Evolutionary conservation across 2,113 vertebrate genomes (phyloP).

Genomic region (Chrysemys picta): DNA sequence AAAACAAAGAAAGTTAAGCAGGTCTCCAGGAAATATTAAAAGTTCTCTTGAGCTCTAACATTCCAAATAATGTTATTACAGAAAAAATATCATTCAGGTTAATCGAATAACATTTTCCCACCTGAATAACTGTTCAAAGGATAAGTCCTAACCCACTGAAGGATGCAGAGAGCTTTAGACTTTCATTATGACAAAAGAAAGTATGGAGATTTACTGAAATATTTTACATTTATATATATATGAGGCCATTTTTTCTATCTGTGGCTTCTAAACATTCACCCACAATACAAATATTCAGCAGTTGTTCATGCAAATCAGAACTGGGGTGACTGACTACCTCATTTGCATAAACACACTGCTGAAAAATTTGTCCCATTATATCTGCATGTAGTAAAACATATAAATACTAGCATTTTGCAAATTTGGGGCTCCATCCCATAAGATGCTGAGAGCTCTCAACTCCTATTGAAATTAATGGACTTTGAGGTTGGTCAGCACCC

Average conservation of each 20-base stretch:
- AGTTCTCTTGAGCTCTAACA: conserved; percentile 5
- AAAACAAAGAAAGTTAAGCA: conserved; percentile 44
- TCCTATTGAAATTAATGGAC: conserved; percentile 5
- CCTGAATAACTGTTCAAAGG: not conserved
- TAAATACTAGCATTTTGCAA: not conserved
- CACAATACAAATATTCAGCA: not conserved
- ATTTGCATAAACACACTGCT: not conserved
- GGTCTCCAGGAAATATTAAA: conserved; percentile 24
- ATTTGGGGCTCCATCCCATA: not conserved
- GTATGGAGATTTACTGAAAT: not conserved
- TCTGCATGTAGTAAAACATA: not conserved
- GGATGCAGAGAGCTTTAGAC: not conserved
- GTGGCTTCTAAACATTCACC: not conserved
- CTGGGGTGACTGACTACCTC: not conserved
- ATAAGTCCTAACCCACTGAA: not conserved
- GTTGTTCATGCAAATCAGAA: not conserved
- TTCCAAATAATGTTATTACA: conserved; percentile 25
- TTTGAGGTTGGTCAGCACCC: not conserved
- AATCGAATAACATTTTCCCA: not conserved
- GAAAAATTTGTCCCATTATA: not conserved
- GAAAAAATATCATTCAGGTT: conserved; percentile 28
- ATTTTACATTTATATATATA: not conserved
- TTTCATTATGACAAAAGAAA: not conserved
- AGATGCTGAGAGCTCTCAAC: not conserved
- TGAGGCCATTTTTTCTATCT: not conserved